phyloP scores from a whole-genome alignment of 1,140 invertebrate genomes.

The Ceratina australensis region DNA sequence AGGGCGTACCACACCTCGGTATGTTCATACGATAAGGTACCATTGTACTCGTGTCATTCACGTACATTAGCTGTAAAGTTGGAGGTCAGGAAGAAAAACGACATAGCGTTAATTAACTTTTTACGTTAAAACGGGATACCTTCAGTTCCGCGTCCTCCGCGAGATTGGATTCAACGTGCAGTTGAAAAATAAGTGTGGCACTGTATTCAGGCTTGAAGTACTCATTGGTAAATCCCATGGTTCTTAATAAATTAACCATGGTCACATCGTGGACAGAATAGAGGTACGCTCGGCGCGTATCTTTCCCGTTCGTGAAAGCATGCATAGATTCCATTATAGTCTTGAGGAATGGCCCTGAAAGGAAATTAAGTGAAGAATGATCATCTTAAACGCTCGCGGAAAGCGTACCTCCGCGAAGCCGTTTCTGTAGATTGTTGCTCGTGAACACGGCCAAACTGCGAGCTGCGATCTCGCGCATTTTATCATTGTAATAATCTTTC shows the following conservation, averaged over 20 bases:
- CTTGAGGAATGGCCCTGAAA: constrained; percentile 74
- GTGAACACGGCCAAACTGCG: constrained; percentile 86
- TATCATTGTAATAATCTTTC: constrained; percentile 84
- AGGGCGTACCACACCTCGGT: constrained; percentile 78
- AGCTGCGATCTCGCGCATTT: constrained; percentile 84
- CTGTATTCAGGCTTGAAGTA: constrained; percentile 85
- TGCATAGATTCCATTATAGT: constrained; percentile 76
- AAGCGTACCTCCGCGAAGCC: constrained; percentile 84
- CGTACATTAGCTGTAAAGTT: constrained; percentile 56
- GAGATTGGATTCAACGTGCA: constrained; percentile 54
- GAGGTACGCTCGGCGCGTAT: constrained; percentile 80
- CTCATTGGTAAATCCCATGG: constrained; percentile 83
- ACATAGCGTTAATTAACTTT: not conserved
- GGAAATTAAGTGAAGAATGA: too few species aligned
- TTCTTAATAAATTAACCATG: constrained; percentile 84
- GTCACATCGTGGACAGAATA: constrained; percentile 89
- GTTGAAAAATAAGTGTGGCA: constrained; percentile 84
- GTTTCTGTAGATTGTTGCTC: constrained; percentile 85
- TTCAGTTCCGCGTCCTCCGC: constrained; percentile 67
- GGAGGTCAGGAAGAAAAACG: constrained; percentile 8
- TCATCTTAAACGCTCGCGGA: not conserved
- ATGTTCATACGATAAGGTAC: constrained; percentile 69
- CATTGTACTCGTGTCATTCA: constrained; percentile 63
- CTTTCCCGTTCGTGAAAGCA: constrained; percentile 59
- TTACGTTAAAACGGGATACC: constrained; percentile 57